Conservation (phyloP, 2,113 vertebrate species). For the Hippocampus guttulatus region DNA sequence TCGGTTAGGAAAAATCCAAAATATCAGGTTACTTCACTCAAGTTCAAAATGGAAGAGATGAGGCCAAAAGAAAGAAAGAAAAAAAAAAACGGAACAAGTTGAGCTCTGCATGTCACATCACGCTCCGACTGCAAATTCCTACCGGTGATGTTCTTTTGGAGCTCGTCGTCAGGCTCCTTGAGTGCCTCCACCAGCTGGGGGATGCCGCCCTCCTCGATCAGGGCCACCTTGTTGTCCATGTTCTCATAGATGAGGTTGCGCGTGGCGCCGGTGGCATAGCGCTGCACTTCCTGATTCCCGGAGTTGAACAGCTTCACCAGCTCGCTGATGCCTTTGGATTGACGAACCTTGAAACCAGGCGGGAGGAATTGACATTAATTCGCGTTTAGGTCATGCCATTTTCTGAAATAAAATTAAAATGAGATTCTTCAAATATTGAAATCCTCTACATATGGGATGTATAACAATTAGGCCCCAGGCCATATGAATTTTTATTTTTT, state of each 20-base stretch:
- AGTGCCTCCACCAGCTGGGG: constrained; percentile 79
- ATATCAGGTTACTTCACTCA: background rate
- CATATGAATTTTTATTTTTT: no score
- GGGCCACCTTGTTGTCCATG: constrained; percentile 81
- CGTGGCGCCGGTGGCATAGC: constrained; percentile 86
- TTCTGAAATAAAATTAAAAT: no score
- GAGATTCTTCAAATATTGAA: no score
- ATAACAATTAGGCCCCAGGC: no score
- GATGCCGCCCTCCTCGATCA: constrained; percentile 86
- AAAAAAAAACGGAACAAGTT: background rate
- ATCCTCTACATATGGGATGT: no score
- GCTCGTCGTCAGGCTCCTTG: constrained; percentile 79
- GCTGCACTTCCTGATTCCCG: constrained; percentile 84
- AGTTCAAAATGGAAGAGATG: background rate
- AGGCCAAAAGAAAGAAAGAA: constrained; percentile 2
- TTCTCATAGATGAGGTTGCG: constrained; percentile 96
- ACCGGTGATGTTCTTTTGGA: constrained; percentile 85
- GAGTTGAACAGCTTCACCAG: constrained; percentile 89
- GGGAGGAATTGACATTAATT: background rate
- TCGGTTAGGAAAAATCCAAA: background rate
- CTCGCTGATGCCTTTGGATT: constrained; percentile 76
- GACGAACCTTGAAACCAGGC: constrained; percentile 73
- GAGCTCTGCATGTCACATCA: background rate
- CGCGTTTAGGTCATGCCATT: no score
- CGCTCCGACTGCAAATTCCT: background rate